Evolutionary conservation across 2,888 invertebrate species (phyloP).

Genomic region (Dryocosmus kuriphilus): DNA sequence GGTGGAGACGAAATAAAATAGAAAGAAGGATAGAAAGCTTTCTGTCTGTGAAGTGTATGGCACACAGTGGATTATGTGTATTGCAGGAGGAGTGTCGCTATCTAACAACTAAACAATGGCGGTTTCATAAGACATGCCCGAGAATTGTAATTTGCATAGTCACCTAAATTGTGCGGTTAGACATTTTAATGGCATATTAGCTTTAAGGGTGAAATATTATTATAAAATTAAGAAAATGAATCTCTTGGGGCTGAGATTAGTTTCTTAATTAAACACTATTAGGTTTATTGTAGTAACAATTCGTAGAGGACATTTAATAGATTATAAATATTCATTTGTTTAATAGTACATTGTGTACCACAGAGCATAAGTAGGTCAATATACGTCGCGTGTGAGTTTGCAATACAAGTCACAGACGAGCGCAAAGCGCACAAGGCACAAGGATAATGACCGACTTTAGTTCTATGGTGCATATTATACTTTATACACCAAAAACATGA

Average conservation of each 20-base stretch:
- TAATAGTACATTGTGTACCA: too few relatives aligned
- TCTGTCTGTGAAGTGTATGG: background rate
- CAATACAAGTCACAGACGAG: too few relatives aligned
- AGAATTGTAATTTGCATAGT: slow-evolving; percentile 27
- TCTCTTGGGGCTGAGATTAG: background rate
- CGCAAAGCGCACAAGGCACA: too few relatives aligned
- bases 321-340: too few relatives aligned
- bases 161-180: slow-evolving; percentile 5
- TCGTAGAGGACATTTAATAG: background rate
- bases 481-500: too few relatives aligned
- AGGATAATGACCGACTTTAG: too few relatives aligned
- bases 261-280: background rate
- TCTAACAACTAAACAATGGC: background rate
- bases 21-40: background rate
- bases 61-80: background rate
- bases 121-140: background rate
- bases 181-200: slow-evolving; percentile 6
- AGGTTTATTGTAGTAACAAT: background rate
- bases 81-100: background rate
- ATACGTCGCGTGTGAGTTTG: too few relatives aligned
- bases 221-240: background rate
- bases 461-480: too few relatives aligned
- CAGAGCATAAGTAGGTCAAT: too few relatives aligned
- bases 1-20: background rate
- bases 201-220: background rate